phyloP scores from a whole-genome alignment of 2,888 invertebrate species.

The Salticus scenicus region DNA sequence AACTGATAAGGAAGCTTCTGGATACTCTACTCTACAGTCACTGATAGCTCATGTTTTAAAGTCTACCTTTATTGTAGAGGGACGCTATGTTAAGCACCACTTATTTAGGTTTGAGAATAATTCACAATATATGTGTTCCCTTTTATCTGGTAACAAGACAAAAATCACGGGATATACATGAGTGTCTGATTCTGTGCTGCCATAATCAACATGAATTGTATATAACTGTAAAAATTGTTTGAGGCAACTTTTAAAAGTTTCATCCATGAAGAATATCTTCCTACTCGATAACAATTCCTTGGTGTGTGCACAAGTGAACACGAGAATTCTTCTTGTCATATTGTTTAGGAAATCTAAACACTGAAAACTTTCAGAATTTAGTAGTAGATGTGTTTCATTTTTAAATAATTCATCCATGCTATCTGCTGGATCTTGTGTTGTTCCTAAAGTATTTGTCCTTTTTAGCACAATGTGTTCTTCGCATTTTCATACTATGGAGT shows the following conservation, averaged over 20 bases:
- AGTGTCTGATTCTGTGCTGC: not conserved
- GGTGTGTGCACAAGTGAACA: not conserved
- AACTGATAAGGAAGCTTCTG: not conserved
- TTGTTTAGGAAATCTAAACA: no score
- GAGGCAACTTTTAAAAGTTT: slow-evolving; percentile 9
- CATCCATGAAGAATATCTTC: not conserved
- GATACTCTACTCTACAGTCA: not conserved
- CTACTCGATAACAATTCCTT: not conserved
- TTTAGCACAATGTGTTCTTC: not conserved
- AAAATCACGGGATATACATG: not conserved
- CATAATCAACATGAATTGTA: no score
- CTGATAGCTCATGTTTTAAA: not conserved
- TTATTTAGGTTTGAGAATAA: not conserved
- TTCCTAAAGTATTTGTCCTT: not conserved
- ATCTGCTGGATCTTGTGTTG: not conserved
- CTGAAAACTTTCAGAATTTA: no score
- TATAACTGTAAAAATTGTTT: not conserved
- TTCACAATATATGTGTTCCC: not conserved
- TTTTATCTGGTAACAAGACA: not conserved
- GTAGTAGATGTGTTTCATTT: no score
- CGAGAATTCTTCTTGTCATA: not conserved
- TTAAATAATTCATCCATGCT: no score
- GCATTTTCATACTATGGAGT: not conserved
- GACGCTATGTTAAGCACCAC: not conserved
- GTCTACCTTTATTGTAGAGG: not conserved